These are phyloP conservation scores for Scophthalmus maximus DNA, from an alignment of 2,113 vertebrate genomes.

Conservation along the genomic window DNA sequence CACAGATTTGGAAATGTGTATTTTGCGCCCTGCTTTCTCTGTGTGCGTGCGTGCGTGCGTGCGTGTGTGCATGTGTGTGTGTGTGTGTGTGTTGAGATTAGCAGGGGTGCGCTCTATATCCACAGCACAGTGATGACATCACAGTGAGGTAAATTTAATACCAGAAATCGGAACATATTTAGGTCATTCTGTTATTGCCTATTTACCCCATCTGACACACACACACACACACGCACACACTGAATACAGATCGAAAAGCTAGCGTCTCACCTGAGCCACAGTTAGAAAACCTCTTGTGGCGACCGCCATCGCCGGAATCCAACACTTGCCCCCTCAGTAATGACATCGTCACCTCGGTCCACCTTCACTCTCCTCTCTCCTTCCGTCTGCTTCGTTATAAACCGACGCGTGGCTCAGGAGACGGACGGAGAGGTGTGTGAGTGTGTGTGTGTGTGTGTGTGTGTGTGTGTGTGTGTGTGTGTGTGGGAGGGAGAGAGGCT, in stretches of 20 bases:
- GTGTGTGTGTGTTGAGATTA: slow-evolving; percentile 33
- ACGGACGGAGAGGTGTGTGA: slow-evolving; percentile 32
- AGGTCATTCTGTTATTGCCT: slow-evolving; percentile 45
- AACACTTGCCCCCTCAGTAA: too few relatives aligned
- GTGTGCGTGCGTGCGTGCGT: background rate
- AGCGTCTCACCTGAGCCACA: slow-evolving; percentile 1
- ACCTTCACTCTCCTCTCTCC: slow-evolving; percentile 8
- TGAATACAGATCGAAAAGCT: background rate
- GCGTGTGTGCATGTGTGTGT: background rate
- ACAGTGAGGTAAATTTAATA: slow-evolving; percentile 39
- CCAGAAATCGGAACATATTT: slow-evolving; percentile 37
- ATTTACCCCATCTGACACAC: background rate
- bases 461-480: slow-evolving; percentile 3
- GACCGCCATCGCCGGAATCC: too few relatives aligned
- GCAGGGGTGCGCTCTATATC: background rate
- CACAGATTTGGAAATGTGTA: background rate
- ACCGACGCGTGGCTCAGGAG: background rate
- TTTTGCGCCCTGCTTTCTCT: background rate
- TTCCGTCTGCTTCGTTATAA: background rate
- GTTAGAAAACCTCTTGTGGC: slow-evolving; percentile 52
- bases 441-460: background rate
- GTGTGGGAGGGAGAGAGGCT: slow-evolving; percentile 25
- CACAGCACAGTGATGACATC: slow-evolving; percentile 39
- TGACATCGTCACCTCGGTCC: slow-evolving; percentile 7
- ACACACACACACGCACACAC: slow-evolving; percentile 4